These are phyloP conservation scores for Pyrgus malvae DNA, from an alignment of 2,888 invertebrate genomes.

Conservation along the genomic window DNA sequence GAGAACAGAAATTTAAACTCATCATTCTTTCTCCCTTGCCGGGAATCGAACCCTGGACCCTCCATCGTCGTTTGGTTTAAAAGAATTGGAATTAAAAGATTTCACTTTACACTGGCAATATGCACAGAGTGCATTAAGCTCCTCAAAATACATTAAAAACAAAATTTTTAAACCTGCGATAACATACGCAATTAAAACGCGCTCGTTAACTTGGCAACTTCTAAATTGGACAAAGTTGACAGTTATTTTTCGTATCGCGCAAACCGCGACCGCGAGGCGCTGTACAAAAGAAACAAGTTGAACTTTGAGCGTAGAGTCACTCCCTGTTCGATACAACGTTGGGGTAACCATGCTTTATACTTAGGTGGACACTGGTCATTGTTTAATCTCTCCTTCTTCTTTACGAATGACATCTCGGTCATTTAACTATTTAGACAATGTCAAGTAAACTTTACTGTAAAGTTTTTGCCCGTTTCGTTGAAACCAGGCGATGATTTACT, in stretches of 20 bases:
- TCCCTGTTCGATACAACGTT: slow-evolving; percentile 34
- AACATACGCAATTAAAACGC: slow-evolving; percentile 38
- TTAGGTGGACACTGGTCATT: not conserved
- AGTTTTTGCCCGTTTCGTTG: too few species aligned
- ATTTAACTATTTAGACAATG: too few species aligned
- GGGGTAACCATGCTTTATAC: not conserved
- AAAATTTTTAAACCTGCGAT: not conserved
- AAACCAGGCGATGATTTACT: too few species aligned
- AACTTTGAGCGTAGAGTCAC: slow-evolving; percentile 52
- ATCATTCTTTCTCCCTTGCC: too few species aligned
- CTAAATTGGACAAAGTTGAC: slow-evolving; percentile 50
- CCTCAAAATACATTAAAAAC: not conserved
- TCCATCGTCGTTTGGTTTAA: too few species aligned
- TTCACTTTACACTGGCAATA: too few species aligned
- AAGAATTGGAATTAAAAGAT: too few species aligned
- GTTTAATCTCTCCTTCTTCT: too few species aligned
- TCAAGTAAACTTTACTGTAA: too few species aligned
- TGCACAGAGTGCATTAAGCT: not conserved
- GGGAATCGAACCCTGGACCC: too few species aligned
- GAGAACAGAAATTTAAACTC: too few species aligned
- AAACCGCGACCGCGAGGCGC: slow-evolving; percentile 54
- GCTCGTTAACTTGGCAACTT: slow-evolving; percentile 38
- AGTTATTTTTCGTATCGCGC: slow-evolving; percentile 62
- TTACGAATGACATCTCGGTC: too few species aligned
- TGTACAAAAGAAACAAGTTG: slow-evolving; percentile 72